Base-by-base conservation (phyloP, 1,140 invertebrate species). In the Anadara kagoshimensis region DNA sequence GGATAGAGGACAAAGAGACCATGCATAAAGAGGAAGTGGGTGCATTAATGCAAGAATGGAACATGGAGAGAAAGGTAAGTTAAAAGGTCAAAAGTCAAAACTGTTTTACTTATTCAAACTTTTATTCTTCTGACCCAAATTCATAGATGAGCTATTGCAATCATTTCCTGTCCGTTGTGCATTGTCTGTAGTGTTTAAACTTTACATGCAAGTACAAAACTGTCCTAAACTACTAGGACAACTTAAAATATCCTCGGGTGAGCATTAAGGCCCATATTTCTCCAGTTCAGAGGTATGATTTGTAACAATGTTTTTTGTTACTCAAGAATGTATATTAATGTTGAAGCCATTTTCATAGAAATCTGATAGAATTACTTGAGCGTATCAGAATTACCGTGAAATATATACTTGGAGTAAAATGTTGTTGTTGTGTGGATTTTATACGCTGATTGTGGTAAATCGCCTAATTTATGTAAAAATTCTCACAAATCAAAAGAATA, bases 11-110 rank as follows among this genome's bases (percentile, higher is more conserved):
- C 8, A 78, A 80, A 62, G 83, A 85, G 75, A 73, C 64, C 12
- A 86, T 89, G 63, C 89, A 92, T 51, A 87, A 90, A 71, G 87
- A 91, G 69, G 90, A 92, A 77, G 80, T 92, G 22, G 85, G 86
- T 61, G 89, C 89, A 56, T 81, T 92, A 16, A 90, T 88, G 11
- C 88, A 89, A 36, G 91, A 92, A 73, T 92, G 92, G 92, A 88
- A 90, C 67, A 87, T 86, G 51, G 91, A 92, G 78, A 88, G 90
- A 83, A 91, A 90, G 87, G 92, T 92, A 58, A 45, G 49, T n/a
- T n/a, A 47, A 56, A n/a, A 49, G 10, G 49, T 58, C 51, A 47
- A 5, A 10, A 10, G 63, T 22, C 18, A 43, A 45, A n/a, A 43
- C 18, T 43, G n/a, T 20, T 63, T 20, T 11, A 44, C 16, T 36